A percentile compares a stretch with the other conserved stretches of the same genome.
phyloP scores from a whole-genome alignment of 2,113 vertebrate species.

The Zapus hudsonius region DNA sequence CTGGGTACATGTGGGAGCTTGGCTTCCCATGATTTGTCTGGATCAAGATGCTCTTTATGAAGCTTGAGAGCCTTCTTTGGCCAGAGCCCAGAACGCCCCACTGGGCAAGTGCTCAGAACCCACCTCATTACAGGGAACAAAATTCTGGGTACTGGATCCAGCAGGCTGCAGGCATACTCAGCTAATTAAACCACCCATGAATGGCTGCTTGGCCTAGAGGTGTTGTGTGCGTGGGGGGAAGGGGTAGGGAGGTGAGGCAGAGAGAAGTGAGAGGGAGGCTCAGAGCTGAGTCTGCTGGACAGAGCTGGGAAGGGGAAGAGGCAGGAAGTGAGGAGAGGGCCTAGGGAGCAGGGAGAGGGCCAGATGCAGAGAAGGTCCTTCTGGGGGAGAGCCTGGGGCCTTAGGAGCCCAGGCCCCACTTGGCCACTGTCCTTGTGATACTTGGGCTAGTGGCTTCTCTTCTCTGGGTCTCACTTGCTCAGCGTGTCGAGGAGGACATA shows the following conservation, averaged over 20 bases:
- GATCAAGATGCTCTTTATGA: slow-evolving; percentile 69
- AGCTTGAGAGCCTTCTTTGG: slow-evolving; percentile 14
- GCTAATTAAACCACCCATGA: slow-evolving; percentile 76
- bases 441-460: not conserved
- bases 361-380: not conserved
- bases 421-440: not conserved
- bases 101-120: slow-evolving; percentile 76
- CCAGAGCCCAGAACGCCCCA: slow-evolving; percentile 12
- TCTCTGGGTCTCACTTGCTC: slow-evolving; percentile 41
- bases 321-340: not conserved
- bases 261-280: not conserved
- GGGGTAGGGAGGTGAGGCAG: not conserved
- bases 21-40: slow-evolving; percentile 4
- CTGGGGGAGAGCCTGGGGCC: not conserved
- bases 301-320: not conserved
- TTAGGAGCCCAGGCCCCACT: not conserved
- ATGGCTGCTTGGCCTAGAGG: slow-evolving; percentile 45
- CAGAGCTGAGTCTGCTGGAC: not conserved
- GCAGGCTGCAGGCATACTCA: slow-evolving; percentile 64
- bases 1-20: not conserved
- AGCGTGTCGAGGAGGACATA: not conserved
- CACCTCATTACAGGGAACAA: slow-evolving; percentile 69
- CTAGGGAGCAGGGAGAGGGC: not conserved
- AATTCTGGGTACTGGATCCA: slow-evolving; percentile 67
- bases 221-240: not conserved